These are phyloP conservation scores for Pelusios castaneus DNA, from an alignment of 2,113 vertebrate species.

Conservation along the genomic window DNA sequence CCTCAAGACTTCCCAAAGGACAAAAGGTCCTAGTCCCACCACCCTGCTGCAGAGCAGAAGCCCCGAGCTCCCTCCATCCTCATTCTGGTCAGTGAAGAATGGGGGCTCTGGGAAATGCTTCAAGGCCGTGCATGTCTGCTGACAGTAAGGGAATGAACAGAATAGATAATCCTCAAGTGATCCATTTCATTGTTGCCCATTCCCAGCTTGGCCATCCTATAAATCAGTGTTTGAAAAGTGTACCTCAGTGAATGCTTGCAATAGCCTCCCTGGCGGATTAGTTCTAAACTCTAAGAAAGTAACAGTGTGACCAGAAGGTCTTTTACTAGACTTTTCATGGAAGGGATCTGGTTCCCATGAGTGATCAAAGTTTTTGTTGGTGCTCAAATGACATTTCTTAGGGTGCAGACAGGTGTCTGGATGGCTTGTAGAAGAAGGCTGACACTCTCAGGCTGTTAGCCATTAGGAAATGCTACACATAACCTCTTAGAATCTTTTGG, in stretches of 20 bases:
- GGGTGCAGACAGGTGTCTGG: constrained; percentile 23
- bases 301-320: neutral
- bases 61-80: too few relatives aligned
- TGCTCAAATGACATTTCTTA: constrained; percentile 11
- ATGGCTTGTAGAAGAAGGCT: constrained; percentile 8
- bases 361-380: neutral
- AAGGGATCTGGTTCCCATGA: neutral
- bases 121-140: too few relatives aligned
- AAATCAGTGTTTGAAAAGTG: neutral
- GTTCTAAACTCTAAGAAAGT: neutral
- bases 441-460: constrained; percentile 20
- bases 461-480: constrained; percentile 19
- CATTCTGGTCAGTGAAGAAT: too few relatives aligned
- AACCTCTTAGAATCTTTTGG: constrained; percentile 31
- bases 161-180: too few relatives aligned
- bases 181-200: too few relatives aligned
- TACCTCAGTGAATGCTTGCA: neutral
- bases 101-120: too few relatives aligned
- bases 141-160: too few relatives aligned
- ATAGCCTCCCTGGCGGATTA: neutral
- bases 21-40: too few relatives aligned
- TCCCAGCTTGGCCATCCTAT: neutral
- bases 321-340: neutral
- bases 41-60: too few relatives aligned
- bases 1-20: too few relatives aligned